These are phyloP conservation scores for Lophochroa leadbeateri DNA, from an alignment of 2,113 vertebrate genomes.

Conservation along the genomic window DNA sequence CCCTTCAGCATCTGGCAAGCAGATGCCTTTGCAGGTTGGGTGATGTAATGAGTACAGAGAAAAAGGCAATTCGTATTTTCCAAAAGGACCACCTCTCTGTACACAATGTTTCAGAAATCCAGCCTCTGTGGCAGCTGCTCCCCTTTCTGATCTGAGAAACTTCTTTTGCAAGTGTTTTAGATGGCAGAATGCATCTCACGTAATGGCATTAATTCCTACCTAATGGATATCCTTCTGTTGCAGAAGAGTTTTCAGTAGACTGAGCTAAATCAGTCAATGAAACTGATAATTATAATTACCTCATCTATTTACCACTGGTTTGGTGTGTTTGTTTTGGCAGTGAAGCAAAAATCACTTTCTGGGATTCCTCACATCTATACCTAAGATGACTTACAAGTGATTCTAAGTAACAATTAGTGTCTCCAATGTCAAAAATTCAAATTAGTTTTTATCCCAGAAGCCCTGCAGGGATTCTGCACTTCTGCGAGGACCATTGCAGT, in stretches of 20 bases:
- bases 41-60: background rate
- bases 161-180: background rate
- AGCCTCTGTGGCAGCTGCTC: background rate
- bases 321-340: background rate
- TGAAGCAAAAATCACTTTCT: background rate
- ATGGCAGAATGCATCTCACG: background rate
- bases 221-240: background rate
- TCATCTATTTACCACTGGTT: background rate
- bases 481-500: fast-evolving
- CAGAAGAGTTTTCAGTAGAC: background rate
- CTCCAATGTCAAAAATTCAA: background rate
- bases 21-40: background rate
- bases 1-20: background rate
- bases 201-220: background rate
- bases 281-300: background rate
- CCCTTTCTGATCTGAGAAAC: background rate
- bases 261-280: background rate
- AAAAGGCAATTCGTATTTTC: background rate
- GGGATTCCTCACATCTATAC: background rate
- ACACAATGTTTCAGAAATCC: background rate
- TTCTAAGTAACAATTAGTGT: background rate
- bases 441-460: background rate
- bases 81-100: background rate
- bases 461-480: background rate
- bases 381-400: background rate